These are phyloP conservation scores for Orchesellides sinensis DNA, from an alignment of 2,888 invertebrate genomes.

Conservation along the genomic window DNA sequence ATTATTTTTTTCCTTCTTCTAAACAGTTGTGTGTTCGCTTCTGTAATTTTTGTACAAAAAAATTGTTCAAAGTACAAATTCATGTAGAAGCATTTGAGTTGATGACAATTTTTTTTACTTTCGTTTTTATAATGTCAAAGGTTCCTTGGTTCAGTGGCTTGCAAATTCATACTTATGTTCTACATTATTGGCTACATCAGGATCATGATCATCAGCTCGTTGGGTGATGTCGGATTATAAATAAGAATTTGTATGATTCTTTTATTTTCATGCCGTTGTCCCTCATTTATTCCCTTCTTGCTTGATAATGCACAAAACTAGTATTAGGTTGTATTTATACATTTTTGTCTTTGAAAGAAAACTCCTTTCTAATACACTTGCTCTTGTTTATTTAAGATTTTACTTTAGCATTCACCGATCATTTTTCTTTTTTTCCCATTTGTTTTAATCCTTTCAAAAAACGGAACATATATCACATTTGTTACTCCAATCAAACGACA, in stretches of 20 bases:
- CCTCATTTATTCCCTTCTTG: slow-evolving; percentile 49
- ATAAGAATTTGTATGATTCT: slow-evolving; percentile 40
- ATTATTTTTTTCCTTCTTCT: slow-evolving; percentile 52
- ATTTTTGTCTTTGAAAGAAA: slow-evolving; percentile 36
- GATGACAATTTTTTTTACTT: slow-evolving; percentile 50
- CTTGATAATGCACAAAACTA: slow-evolving; percentile 22
- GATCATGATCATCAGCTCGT: slow-evolving; percentile 31
- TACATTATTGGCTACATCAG: slow-evolving; percentile 66
- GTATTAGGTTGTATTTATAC: slow-evolving; percentile 30
- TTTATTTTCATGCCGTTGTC: slow-evolving; percentile 46
- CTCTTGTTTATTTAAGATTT: slow-evolving; percentile 52
- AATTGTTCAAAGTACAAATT: slow-evolving; percentile 50
- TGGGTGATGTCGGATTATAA: slow-evolving; percentile 54
- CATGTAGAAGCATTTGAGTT: slow-evolving; percentile 59
- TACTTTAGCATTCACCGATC: not conserved
- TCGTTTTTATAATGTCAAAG: slow-evolving; percentile 58
- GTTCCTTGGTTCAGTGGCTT: slow-evolving; percentile 57
- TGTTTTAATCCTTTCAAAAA: slow-evolving; percentile 49
- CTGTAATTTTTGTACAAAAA: slow-evolving; percentile 20
- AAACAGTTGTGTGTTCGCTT: slow-evolving; percentile 30
- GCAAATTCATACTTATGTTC: slow-evolving; percentile 64
- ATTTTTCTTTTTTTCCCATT: slow-evolving; percentile 46
- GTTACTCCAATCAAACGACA: not conserved
- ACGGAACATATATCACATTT: slow-evolving; percentile 44
- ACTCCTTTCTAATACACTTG: slow-evolving; percentile 46